phyloP scores from a whole-genome alignment of 2,888 invertebrate genomes.

The Phlogophora meticulosa region DNA sequence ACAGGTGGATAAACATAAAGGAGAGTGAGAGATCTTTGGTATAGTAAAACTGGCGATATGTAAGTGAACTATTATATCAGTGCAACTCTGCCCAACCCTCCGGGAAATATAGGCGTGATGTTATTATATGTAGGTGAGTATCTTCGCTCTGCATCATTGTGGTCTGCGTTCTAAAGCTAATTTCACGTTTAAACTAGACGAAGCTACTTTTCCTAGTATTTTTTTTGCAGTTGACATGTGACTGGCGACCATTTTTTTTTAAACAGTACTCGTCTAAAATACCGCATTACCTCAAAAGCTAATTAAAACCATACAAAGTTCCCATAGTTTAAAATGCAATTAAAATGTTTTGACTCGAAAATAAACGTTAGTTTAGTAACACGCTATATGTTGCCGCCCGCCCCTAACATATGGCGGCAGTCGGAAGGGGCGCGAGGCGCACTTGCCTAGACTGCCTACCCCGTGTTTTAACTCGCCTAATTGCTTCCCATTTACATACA shows the following conservation, averaged over 20 bases:
- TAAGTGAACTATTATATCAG: too few species aligned
- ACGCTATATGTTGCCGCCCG: slow-evolving; percentile 77
- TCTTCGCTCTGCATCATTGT: too few species aligned
- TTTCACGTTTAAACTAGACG: too few species aligned
- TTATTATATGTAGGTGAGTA: too few species aligned
- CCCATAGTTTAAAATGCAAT: slow-evolving; percentile 50
- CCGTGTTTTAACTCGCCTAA: slow-evolving; percentile 91
- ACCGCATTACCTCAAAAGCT: not conserved
- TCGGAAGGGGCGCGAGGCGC: slow-evolving; percentile 86
- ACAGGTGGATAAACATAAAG: too few species aligned
- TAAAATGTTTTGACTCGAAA: slow-evolving; percentile 53
- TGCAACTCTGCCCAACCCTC: too few species aligned
- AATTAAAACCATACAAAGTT: not conserved
- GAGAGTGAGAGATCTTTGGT: too few species aligned
- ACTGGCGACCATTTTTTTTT: not conserved
- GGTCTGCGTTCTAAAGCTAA: too few species aligned
- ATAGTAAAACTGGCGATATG: too few species aligned
- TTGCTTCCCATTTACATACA: slow-evolving; percentile 91
- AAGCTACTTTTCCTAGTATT: too few species aligned
- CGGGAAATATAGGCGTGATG: too few species aligned
- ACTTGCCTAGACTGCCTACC: slow-evolving; percentile 89
- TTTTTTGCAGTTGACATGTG: too few species aligned
- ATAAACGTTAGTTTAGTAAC: slow-evolving; percentile 65
- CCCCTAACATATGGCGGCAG: slow-evolving; percentile 87
- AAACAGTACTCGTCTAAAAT: not conserved